Evolutionary conservation across 2,888 invertebrate genomes (phyloP).

Genomic region (Phasia obesa): DNA sequence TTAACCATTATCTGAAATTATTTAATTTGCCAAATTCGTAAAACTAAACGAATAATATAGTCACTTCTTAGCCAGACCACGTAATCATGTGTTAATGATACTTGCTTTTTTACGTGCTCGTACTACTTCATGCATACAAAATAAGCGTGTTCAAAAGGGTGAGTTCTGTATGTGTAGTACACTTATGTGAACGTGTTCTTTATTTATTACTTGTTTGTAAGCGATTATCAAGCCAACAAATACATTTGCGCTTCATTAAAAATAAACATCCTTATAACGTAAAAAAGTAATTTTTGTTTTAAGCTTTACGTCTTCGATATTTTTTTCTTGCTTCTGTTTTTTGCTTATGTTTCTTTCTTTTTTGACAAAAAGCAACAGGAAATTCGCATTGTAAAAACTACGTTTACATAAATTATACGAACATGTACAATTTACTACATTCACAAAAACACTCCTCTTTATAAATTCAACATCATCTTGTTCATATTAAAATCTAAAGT

Average conservation of each 20-base stretch:
- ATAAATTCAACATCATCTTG: conserved; percentile 38
- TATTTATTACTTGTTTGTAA: conserved; percentile 62
- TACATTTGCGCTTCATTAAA: conserved; percentile 72
- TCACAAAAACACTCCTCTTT: not conserved
- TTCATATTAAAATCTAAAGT: conserved; percentile 40
- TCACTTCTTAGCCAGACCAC: too few species aligned
- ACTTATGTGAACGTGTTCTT: conserved; percentile 49
- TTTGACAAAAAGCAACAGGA: conserved; percentile 65
- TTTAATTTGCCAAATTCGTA: too few species aligned
- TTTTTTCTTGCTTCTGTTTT: conserved; percentile 32
- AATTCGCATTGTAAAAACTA: conserved; percentile 43
- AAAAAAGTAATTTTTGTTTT: conserved; percentile 60
- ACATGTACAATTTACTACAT: conserved; percentile 1
- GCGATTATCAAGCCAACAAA: conserved; percentile 66
- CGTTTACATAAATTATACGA: conserved; percentile 16
- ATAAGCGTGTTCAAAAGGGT: not conserved
- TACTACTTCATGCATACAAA: too few species aligned
- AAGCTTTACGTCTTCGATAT: conserved; percentile 11
- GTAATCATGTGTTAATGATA: too few species aligned
- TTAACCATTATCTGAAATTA: too few species aligned
- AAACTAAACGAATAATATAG: too few species aligned
- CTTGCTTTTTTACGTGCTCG: too few species aligned
- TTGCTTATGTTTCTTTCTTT: not conserved
- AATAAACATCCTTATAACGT: conserved; percentile 69
- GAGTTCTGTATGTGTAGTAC: not conserved